A percentile compares a stretch with the other conserved stretches of the same genome.
Evolutionary conservation across 1,140 invertebrate species (phyloP).

Genomic region (Lucilia cuprina): DNA sequence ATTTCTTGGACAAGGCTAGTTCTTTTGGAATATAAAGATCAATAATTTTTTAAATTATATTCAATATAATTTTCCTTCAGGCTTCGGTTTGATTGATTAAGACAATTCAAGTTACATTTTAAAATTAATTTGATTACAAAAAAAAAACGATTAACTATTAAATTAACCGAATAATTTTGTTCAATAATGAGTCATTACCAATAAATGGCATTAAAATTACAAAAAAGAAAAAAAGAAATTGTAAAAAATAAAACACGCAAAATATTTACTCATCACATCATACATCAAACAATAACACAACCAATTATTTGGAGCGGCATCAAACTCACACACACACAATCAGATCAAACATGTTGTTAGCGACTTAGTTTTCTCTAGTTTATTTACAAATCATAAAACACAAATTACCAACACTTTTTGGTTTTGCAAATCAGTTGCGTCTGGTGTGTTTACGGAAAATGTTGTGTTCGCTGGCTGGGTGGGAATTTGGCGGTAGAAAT

Average conservation of each 20-base stretch:
- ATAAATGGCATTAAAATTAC: neutral
- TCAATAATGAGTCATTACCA: too few species aligned
- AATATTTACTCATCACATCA: neutral
- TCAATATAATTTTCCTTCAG: too few species aligned
- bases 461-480: neutral
- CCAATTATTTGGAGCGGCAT: neutral
- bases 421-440: constrained; percentile 6
- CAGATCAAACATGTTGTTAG: neutral
- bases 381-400: neutral
- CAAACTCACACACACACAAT: neutral
- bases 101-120: too few species aligned
- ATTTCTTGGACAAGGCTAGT: too few species aligned
- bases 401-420: neutral
- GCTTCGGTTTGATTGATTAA: too few species aligned
- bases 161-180: too few species aligned
- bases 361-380: neutral
- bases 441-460: neutral
- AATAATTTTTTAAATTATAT: too few species aligned
- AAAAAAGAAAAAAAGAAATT: neutral
- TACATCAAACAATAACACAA: neutral
- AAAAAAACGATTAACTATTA: too few species aligned
- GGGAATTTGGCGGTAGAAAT: neutral
- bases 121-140: too few species aligned
- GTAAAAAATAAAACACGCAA: neutral
- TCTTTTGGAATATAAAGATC: too few species aligned